phyloP scores from a whole-genome alignment of 2,888 invertebrate genomes.

The Ormyrus thymus region DNA sequence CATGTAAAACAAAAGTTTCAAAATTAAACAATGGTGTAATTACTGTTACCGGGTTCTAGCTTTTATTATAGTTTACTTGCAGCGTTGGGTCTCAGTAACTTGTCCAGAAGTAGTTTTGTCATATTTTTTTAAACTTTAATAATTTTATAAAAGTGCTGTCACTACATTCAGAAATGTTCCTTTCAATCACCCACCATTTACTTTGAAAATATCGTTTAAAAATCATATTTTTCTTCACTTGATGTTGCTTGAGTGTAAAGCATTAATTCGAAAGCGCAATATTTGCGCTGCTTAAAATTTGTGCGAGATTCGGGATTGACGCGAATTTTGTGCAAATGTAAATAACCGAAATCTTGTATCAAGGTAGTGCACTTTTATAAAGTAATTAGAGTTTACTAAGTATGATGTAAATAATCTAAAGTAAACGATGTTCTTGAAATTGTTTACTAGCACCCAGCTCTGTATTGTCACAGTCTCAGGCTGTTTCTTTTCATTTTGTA shows the following conservation, averaged over 20 bases:
- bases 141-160: conserved; percentile 45
- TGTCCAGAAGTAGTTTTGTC: conserved; percentile 24
- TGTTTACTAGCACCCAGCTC: conserved; percentile 47
- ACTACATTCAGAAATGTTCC: background rate
- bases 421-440: conserved; percentile 5
- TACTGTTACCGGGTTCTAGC: conserved; percentile 64
- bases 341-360: background rate
- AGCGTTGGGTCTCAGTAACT: conserved; percentile 52
- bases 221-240: background rate
- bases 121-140: conserved; percentile 41
- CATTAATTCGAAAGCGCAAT: background rate
- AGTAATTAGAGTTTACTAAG: conserved; percentile 38
- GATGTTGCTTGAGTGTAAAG: background rate
- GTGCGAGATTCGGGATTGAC: conserved; percentile 6
- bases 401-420: conserved; percentile 14
- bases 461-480: conserved; percentile 23
- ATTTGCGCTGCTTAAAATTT: background rate
- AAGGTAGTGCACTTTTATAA: conserved; percentile 31
- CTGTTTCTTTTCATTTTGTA: conserved; percentile 49
- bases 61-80: conserved; percentile 59
- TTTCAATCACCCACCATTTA: background rate
- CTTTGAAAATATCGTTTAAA: background rate
- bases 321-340: conserved; percentile 18
- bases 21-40: conserved; percentile 70
- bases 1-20: conserved; percentile 72